Evolutionary conservation across 2,113 vertebrate species (phyloP).

Genomic region (Naja naja): DNA sequence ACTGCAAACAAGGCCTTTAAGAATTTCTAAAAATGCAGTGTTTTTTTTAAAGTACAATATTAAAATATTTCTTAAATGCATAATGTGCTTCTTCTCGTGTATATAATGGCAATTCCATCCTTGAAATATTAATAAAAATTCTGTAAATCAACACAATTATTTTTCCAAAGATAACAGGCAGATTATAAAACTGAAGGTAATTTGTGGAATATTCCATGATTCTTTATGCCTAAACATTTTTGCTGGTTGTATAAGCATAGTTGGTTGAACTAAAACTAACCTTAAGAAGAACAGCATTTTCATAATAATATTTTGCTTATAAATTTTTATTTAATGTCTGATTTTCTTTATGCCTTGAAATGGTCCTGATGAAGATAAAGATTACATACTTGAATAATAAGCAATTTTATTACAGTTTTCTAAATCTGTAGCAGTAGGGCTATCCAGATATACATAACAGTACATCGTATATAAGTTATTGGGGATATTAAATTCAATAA

Average conservation of each 20-base stretch:
- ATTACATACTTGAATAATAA: slow-evolving; percentile 11
- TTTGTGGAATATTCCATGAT: slow-evolving; percentile 36
- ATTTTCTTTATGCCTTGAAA: background rate
- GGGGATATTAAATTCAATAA: background rate
- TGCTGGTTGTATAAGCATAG: slow-evolving; percentile 51
- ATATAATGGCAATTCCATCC: background rate
- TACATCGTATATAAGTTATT: background rate
- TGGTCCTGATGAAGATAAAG: slow-evolving; percentile 22
- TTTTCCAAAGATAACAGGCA: slow-evolving; percentile 22
- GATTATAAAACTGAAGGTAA: slow-evolving; percentile 19
- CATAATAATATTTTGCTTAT: slow-evolving; percentile 35
- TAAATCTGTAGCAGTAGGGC: background rate
- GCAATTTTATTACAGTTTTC: slow-evolving; percentile 35
- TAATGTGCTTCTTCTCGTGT: background rate
- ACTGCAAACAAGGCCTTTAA: slow-evolving; percentile 28
- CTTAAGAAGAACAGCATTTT: slow-evolving; percentile 33
- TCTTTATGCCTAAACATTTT: slow-evolving; percentile 29
- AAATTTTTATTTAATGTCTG: slow-evolving; percentile 13
- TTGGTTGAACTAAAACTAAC: slow-evolving; percentile 39
- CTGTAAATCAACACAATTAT: slow-evolving; percentile 35
- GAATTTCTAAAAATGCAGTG: slow-evolving; percentile 43
- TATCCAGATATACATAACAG: background rate
- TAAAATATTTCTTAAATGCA: background rate
- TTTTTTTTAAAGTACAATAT: background rate
- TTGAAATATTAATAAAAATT: slow-evolving; percentile 8